Conservation (phyloP, 2,797 vertebrate species). For the Anguilla obscura region DNA sequence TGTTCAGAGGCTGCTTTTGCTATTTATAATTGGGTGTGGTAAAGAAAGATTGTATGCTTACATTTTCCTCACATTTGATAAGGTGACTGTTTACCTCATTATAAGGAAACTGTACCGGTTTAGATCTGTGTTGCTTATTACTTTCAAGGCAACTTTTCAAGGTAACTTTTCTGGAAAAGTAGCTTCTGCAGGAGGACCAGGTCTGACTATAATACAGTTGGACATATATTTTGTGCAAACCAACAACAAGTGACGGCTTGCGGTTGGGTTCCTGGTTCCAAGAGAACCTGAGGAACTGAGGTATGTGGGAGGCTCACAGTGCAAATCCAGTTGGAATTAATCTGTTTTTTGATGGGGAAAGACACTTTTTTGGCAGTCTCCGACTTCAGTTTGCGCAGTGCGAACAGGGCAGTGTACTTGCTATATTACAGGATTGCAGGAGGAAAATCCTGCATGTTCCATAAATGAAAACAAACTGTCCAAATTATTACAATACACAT, state of each 20-base stretch:
- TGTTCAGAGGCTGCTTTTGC: not conserved
- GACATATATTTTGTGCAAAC: slow-evolving; percentile 5
- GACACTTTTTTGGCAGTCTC: not conserved
- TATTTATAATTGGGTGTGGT: not conserved
- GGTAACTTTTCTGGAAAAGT: not conserved
- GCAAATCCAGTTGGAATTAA: slow-evolving; percentile 23
- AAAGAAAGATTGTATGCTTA: not conserved
- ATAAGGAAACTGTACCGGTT: not conserved
- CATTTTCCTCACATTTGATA: not conserved
- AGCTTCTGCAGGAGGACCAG: not conserved
- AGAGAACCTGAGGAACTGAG: not conserved
- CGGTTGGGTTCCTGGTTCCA: not conserved
- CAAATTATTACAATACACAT: slow-evolving; percentile 54
- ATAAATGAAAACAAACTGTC: slow-evolving; percentile 54
- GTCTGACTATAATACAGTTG: not conserved
- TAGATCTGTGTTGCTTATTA: not conserved
- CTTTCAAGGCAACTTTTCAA: not conserved
- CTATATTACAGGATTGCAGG: slow-evolving; percentile 40
- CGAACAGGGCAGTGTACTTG: not conserved
- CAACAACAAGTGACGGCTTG: not conserved
- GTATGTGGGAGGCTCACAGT: not conserved
- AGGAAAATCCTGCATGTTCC: slow-evolving; percentile 50
- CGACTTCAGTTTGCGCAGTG: not conserved
- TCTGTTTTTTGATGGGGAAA: slow-evolving; percentile 42
- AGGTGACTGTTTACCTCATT: not conserved